phyloP scores from a whole-genome alignment of 2,797 vertebrate species.

The Mycteria americana region DNA sequence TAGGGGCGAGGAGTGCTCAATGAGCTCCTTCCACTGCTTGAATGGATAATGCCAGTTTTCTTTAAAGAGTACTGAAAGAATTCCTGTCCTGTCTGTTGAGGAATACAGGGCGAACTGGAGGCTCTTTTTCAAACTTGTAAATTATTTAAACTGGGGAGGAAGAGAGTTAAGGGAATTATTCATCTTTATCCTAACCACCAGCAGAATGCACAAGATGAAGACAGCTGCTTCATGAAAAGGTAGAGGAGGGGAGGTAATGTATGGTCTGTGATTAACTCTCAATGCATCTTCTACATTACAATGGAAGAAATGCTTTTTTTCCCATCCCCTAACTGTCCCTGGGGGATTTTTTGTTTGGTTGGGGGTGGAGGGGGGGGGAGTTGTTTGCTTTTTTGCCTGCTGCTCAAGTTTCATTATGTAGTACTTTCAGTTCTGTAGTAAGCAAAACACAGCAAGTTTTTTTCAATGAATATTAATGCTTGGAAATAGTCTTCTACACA shows the following conservation, averaged over 20 bases:
- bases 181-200: slow-evolving; percentile 26
- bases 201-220: slow-evolving; percentile 37
- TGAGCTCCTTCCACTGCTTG: neutral
- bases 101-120: neutral
- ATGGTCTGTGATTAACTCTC: slow-evolving; percentile 39
- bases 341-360: neutral
- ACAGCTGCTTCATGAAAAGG: slow-evolving; percentile 59
- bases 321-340: neutral
- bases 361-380: neutral
- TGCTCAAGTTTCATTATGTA: slow-evolving; percentile 31
- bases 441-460: slow-evolving; percentile 14
- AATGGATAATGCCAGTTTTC: neutral
- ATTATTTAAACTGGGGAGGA: slow-evolving; percentile 38
- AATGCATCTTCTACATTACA: slow-evolving; percentile 44
- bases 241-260: slow-evolving; percentile 49
- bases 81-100: neutral
- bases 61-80: neutral
- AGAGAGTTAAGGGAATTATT: slow-evolving; percentile 46
- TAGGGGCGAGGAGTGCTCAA: rapidly evolving
- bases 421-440: slow-evolving; percentile 19
- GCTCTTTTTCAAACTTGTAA: slow-evolving; percentile 26
- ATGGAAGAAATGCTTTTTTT: neutral
- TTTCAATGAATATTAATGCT: slow-evolving; percentile 19
- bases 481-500: neutral
- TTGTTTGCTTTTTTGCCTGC: slow-evolving; percentile 39